Conservation (phyloP, 2,888 invertebrate genomes). For the Drosophila pullipes region DNA sequence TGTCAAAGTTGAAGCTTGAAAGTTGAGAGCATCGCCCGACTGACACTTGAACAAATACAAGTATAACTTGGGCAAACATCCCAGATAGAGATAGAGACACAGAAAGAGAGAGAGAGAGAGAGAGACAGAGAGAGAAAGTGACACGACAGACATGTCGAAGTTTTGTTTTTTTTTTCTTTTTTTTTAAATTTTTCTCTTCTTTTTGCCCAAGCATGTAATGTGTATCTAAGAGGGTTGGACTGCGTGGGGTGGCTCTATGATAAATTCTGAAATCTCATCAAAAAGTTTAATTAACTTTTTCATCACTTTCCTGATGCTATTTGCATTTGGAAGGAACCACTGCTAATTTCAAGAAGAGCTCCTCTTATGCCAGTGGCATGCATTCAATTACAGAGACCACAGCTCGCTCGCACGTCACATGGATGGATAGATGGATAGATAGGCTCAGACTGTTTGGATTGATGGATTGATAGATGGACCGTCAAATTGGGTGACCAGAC, state of each 20-base stretch:
- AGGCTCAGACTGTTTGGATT: constrained; percentile 1
- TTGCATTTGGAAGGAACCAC: constrained; percentile 55
- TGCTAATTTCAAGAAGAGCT: constrained; percentile 50
- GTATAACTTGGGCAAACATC: constrained; percentile 46
- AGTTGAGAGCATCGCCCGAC: constrained; percentile 36
- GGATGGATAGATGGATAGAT: constrained; percentile 26
- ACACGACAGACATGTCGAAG: constrained; percentile 51
- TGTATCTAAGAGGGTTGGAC: constrained; percentile 12
- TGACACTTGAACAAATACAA: constrained; percentile 53
- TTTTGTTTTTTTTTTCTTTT: constrained; percentile 24
- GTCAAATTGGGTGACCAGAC: constrained; percentile 15
- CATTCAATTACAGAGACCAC: constrained; percentile 73
- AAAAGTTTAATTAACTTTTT: constrained; percentile 82
- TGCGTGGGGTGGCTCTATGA: constrained; percentile 35
- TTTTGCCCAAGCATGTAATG: constrained; percentile 23
- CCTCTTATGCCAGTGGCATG: constrained; percentile 33
- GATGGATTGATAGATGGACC: constrained; percentile 7
- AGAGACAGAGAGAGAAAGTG: constrained; percentile 6
- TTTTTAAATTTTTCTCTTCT: background rate
- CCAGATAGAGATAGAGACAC: background rate
- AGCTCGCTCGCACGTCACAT: constrained; percentile 1
- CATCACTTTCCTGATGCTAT: constrained; percentile 77
- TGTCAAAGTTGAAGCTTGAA: constrained; percentile 64
- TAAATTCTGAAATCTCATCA: constrained; percentile 79
- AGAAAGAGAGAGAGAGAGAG: background rate